Percentiles rank a stretch among this genome's conserved stretches.
These are phyloP conservation scores for Diadegma fenestrale DNA, from an alignment of 2,888 invertebrate species.

Conservation along the genomic window DNA sequence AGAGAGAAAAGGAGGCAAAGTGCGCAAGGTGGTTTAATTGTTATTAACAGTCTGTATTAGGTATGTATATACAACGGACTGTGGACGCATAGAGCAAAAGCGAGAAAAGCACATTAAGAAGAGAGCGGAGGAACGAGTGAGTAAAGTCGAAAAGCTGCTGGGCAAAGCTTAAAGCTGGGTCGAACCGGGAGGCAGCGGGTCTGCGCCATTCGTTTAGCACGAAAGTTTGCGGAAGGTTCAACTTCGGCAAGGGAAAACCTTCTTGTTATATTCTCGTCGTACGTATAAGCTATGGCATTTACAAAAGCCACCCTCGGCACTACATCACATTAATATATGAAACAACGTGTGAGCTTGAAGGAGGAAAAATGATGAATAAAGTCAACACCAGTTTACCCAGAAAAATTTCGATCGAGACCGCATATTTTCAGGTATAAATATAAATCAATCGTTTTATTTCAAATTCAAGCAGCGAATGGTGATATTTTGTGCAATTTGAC, in stretches of 20 bases:
- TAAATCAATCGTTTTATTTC: not conserved
- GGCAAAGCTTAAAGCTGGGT: constrained; percentile 48
- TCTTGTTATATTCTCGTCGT: constrained; percentile 55
- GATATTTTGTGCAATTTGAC: no score
- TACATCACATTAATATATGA: not conserved
- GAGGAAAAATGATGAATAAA: not conserved
- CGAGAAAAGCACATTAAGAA: constrained; percentile 18
- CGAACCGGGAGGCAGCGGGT: constrained; percentile 50
- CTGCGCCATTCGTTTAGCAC: constrained; percentile 59
- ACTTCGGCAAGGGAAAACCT: constrained; percentile 25
- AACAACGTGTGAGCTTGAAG: not conserved
- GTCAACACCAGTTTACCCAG: not conserved
- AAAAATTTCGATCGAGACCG: not conserved
- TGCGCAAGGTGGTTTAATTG: constrained; percentile 55
- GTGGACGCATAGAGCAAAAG: constrained; percentile 2
- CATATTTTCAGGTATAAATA: not conserved
- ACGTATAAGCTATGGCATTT: constrained; percentile 33
- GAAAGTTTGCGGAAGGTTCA: constrained; percentile 58
- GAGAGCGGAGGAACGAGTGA: constrained; percentile 2
- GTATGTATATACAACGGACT: constrained; percentile 10
- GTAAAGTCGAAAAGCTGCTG: constrained; percentile 50
- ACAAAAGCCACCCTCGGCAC: constrained; percentile 13
- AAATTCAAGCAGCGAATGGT: not conserved
- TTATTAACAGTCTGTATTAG: constrained; percentile 60
- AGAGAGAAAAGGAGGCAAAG: constrained; percentile 12